A percentile compares a stretch with the other conserved stretches of the same genome.
Conservation (phyloP, 2,888 invertebrate genomes). For the Epinotia brunnichana region DNA sequence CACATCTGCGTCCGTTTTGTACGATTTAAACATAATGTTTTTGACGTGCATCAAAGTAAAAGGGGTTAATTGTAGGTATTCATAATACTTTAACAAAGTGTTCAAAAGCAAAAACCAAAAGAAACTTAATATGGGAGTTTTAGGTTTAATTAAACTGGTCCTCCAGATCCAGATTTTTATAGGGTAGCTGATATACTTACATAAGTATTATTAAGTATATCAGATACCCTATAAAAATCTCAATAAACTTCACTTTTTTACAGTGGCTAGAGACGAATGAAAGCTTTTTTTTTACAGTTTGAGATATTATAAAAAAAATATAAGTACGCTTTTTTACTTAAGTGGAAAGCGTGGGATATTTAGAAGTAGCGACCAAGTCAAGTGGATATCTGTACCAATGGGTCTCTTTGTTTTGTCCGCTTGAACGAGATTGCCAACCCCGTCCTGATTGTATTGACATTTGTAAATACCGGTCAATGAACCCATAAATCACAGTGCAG, state of each 20-base stretch:
- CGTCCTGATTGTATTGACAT: constrained; percentile 2
- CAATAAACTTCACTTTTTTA: no score
- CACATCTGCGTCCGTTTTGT: constrained; percentile 78
- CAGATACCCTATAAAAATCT: no score
- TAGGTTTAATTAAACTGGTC: no score
- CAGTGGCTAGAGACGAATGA: no score
- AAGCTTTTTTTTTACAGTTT: no score
- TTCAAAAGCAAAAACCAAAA: neutral
- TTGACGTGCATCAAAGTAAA: constrained; percentile 22
- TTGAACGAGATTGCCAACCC: neutral
- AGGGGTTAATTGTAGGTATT: constrained; percentile 1
- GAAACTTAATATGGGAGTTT: no score
- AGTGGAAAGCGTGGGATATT: neutral
- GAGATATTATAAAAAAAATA: no score
- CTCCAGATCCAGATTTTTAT: no score
- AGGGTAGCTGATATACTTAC: no score
- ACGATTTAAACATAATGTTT: constrained; percentile 20
- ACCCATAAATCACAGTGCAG: constrained; percentile 32
- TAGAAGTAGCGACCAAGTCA: neutral
- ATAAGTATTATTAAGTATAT: no score
- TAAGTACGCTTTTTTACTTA: neutral
- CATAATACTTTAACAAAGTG: neutral
- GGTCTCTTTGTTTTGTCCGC: neutral
- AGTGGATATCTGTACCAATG: neutral
- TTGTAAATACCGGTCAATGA: constrained; percentile 18